Base-by-base conservation (phyloP, 2,797 vertebrate species). In the Sebastes alutus region DNA sequence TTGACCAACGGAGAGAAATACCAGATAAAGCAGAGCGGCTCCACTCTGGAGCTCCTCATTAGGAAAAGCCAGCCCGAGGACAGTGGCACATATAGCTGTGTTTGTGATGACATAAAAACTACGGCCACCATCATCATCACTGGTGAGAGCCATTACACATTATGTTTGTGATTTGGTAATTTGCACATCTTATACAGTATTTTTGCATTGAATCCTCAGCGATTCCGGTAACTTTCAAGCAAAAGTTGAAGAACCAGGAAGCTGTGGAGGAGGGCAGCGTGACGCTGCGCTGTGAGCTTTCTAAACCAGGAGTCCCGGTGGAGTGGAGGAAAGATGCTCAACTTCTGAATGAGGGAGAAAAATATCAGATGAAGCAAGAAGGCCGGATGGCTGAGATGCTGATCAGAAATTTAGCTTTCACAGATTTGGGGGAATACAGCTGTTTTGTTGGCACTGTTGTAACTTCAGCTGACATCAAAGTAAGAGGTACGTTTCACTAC, bases 191-290 rank as follows among this genome's bases (percentile, higher is more conserved):
- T 3, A 33, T 20, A 7, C 12, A 13, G 5, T 27, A 20, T 38
- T 64, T 73, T 65, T 18, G 6, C 2, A 3, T 68, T 75, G 6
- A 11, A 13, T 87, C 77, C 67, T 62, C 90, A 98, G 97, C 95
- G 13, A 90, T 96, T 81, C 96, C 97, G 18, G 91, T 96, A 14
- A 96, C 35, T 2, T 97, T 98, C 90, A 96, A 94, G 8, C 93
- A 96, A 81, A 95, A 94, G 2, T 81, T 97, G 54, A 96, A 95
- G 92, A 96, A 94, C 84, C 96, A 97, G 67, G 95, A 97, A 74
- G 96, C 84, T 0, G 90, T 96, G 77, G 96, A 97, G 84, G 96
- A 93, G 22, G 78, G 85, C 69, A 87, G 49, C 0, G 61, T 93
- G 71, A 92, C 84, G 1, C 87, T 95, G 67, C 94, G 91, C 80